phyloP scores from a whole-genome alignment of 2,797 vertebrate species.

The Sciurus vulgaris region DNA sequence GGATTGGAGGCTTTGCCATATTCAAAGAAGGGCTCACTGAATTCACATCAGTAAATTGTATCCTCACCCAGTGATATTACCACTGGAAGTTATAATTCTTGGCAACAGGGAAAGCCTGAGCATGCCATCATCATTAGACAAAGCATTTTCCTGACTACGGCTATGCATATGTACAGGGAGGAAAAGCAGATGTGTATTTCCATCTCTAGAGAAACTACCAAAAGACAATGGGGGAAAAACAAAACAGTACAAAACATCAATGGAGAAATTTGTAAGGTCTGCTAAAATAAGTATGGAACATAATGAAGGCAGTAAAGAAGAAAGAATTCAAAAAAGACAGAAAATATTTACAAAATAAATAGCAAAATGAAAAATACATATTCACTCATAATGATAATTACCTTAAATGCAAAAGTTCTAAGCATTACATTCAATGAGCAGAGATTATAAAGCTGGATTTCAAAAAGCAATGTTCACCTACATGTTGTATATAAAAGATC shows the following conservation, averaged over 20 bases:
- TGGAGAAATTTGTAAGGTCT: background rate
- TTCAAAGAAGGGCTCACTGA: background rate
- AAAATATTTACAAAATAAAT: background rate
- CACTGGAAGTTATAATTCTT: background rate
- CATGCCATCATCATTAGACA: background rate
- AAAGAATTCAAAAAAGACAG: background rate
- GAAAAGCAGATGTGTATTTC: background rate
- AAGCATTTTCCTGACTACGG: background rate
- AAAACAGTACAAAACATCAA: background rate
- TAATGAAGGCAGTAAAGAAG: background rate
- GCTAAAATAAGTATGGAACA: conserved; percentile 11
- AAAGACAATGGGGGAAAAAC: background rate
- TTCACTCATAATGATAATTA: background rate
- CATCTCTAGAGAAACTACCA: background rate
- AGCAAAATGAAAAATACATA: background rate
- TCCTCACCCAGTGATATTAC: background rate
- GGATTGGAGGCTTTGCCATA: background rate
- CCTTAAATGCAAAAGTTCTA: background rate
- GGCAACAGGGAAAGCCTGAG: background rate
- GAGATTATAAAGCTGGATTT: background rate
- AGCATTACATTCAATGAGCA: background rate
- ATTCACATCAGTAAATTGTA: background rate
- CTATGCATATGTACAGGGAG: background rate
- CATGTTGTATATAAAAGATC: background rate
- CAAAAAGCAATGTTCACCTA: background rate